A percentile compares a stretch with the other conserved stretches of the same genome.
These are phyloP conservation scores for Dolichallabes microphthalmus DNA, from an alignment of 2,113 vertebrate genomes.

Conservation along the genomic window DNA sequence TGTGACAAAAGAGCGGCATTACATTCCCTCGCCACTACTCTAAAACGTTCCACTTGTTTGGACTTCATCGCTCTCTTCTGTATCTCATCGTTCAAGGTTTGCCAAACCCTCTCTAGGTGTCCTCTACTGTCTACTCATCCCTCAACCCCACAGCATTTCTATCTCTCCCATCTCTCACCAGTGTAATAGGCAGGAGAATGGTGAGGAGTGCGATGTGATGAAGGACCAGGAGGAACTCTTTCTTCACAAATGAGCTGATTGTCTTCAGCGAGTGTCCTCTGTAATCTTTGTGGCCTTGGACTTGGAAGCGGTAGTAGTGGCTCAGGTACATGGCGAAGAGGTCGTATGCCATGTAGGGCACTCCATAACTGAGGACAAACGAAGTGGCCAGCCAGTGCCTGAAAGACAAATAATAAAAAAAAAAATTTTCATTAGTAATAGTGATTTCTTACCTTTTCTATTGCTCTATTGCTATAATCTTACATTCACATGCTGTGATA, in stretches of 20 bases:
- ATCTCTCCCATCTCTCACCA: constrained; percentile 75
- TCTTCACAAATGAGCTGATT: constrained; percentile 80
- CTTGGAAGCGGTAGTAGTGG: constrained; percentile 84
- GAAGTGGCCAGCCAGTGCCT: constrained; percentile 91
- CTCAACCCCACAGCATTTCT: not conserved
- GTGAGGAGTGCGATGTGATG: constrained; percentile 89
- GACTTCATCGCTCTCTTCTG: not conserved
- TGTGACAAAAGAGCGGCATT: not conserved
- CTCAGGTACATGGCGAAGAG: constrained; percentile 93
- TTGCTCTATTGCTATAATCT: not conserved
- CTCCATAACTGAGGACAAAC: constrained; percentile 86
- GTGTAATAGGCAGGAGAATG: constrained; percentile 84
- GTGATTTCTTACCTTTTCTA: no score
- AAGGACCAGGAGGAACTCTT: constrained; percentile 87
- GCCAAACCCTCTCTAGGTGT: not conserved
- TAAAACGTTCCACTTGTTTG: not conserved
- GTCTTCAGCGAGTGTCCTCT: constrained; percentile 74
- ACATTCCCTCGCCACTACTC: not conserved
- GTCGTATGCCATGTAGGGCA: constrained; percentile 96
- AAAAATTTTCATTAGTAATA: no score
- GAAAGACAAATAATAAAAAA: constrained; percentile 34
- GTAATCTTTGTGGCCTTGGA: constrained; percentile 73
- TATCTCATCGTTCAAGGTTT: not conserved
- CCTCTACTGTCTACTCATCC: not conserved
- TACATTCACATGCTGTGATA: not conserved